Evolutionary conservation across 2,888 invertebrate genomes (phyloP), one percentile per base, ranked within the genome.

Genomic region (Lagria hirta): DNA sequence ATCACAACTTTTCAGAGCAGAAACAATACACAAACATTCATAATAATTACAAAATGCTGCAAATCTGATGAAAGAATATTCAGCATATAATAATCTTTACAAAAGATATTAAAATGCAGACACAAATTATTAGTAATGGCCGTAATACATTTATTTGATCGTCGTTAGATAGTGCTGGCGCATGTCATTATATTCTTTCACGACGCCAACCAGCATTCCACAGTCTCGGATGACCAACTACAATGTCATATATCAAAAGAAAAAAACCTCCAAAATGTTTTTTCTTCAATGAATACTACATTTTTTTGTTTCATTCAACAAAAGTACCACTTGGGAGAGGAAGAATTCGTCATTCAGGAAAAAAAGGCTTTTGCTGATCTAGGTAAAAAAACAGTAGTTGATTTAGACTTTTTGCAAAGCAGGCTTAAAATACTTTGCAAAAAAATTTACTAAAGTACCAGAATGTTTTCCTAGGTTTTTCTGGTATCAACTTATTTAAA

Each of bases 141-240:
- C 35, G 35, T 43, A 43, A 43, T 43, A 43, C 46, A 51, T 55
- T n/a, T n/a, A n/a, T n/a, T 51, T 51, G 55, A 55, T 59, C 48
- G 49, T 46, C 48, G 48, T 48, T 49, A 58, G 59, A 58, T 59
- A 57, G 52, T 49, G 48, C 43, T 51, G 49, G 50, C 49, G 55
- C 51, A 55, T 51, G 48, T 48, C 35, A 49, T 51, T 50, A 52
- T 49, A 48, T 51, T 45, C 52, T 29, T 47, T 43, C 32, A 41
- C 57, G 60, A 60, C 60, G 58, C 60, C 60, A 58, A 54, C 49
- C 57, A 48, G 27, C 58, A 60, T 60, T 60, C 60, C 60, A 29
- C 42, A 46, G 40, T 43, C 47, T 55, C 52, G 49, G 40, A 51
- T 52, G 48, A 43, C 48, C 41, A 51, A 38, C 43, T 30, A 44